A percentile compares a stretch with the other conserved stretches of the same genome.
These are phyloP conservation scores for Canis aureus DNA, from an alignment of 2,113 vertebrate species.

Conservation along the genomic window DNA sequence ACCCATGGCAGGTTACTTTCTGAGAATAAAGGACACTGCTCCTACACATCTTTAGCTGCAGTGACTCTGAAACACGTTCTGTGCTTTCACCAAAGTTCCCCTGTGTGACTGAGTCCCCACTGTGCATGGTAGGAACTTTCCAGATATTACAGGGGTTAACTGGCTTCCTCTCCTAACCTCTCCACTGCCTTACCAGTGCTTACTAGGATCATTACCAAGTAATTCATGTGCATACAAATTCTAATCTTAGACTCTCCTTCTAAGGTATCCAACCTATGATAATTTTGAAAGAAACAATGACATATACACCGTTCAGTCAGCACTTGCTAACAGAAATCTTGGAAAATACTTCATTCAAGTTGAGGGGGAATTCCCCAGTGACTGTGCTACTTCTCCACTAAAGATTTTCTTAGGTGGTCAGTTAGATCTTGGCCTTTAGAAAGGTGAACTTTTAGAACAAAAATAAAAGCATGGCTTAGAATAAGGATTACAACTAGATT, in stretches of 20 bases:
- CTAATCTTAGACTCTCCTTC: not conserved
- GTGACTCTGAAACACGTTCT: not conserved
- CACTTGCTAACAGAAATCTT: not conserved
- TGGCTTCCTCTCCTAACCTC: not conserved
- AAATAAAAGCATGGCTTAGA: not conserved
- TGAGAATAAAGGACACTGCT: not conserved
- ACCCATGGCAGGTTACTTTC: not conserved
- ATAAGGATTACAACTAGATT: not conserved
- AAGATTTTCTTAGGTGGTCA: not conserved
- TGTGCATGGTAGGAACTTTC: not conserved
- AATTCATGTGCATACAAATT: not conserved
- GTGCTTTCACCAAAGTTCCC: not conserved
- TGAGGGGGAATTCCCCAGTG: not conserved
- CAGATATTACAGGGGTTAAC: not conserved
- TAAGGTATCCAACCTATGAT: not conserved
- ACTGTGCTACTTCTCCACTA: not conserved
- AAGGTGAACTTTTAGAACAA: not conserved
- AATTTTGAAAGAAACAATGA: not conserved
- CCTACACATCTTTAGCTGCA: not conserved
- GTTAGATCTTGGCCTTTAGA: not conserved
- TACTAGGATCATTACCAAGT: not conserved
- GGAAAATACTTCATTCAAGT: not conserved
- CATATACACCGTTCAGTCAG: not conserved
- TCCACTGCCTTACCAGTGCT: not conserved
- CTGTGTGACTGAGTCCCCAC: not conserved